Conservation (phyloP, 2,888 invertebrate genomes). For the Limnephilus lunatus region DNA sequence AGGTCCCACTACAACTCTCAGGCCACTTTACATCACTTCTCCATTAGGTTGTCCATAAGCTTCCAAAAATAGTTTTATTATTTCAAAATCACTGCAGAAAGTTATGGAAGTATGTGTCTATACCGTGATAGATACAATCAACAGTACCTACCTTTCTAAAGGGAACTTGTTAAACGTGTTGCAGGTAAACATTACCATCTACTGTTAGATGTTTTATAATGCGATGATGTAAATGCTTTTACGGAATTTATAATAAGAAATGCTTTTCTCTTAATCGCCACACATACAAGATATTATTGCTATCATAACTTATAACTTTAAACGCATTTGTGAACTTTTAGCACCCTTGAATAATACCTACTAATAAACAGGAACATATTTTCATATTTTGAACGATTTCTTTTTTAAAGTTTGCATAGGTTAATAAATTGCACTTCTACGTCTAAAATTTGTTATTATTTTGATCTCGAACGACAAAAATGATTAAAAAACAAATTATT, state of each 20-base stretch:
- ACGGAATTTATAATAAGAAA: background rate
- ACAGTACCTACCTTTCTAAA: background rate
- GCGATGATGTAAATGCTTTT: background rate
- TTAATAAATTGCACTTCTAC: no score
- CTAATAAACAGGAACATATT: no score
- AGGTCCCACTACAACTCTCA: no score
- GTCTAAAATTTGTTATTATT: no score
- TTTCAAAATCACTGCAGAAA: background rate
- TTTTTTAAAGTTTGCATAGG: no score
- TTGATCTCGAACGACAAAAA: no score
- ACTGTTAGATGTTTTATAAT: conserved; percentile 2
- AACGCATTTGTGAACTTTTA: background rate
- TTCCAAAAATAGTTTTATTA: background rate
- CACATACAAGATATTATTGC: background rate
- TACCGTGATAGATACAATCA: background rate
- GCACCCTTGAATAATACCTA: no score
- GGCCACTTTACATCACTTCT: background rate
- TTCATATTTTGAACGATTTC: no score
- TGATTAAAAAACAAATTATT: no score
- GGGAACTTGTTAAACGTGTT: background rate
- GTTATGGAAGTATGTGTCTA: background rate
- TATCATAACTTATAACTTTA: background rate
- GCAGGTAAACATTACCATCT: background rate
- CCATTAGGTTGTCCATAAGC: background rate
- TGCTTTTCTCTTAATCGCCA: background rate